A percentile compares a stretch with the other conserved stretches of the same genome.
Conservation (phyloP, 2,888 invertebrate genomes). For the Zaprionus bogoriensis region DNA sequence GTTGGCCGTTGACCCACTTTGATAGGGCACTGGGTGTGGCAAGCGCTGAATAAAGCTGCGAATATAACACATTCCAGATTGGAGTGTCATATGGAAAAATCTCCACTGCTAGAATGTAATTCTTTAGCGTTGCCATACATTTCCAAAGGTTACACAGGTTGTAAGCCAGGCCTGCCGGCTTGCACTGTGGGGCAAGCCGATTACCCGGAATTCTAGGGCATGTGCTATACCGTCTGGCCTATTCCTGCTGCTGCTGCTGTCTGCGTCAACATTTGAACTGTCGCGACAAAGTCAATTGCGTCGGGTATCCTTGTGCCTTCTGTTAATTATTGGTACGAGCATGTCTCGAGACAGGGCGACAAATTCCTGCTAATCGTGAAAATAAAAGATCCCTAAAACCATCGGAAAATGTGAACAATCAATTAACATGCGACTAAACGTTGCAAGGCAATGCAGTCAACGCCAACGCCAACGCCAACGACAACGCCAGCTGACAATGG, state of each 20-base stretch:
- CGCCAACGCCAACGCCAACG: too few relatives aligned
- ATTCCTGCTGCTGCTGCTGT: conserved; percentile 1
- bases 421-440: conserved; percentile 62
- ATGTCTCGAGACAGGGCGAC: conserved; percentile 46
- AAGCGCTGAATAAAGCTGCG: too few relatives aligned
- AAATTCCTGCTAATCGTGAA: conserved; percentile 56
- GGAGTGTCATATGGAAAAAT: conserved; percentile 5
- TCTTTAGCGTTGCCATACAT: conserved; percentile 2
- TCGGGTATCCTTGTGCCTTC: conserved; percentile 57
- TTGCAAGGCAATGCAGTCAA: conserved; percentile 40
- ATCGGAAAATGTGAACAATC: conserved; percentile 63
- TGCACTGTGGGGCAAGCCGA: conserved; percentile 38
- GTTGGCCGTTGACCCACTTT: conserved; percentile 53
- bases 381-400: conserved; percentile 43
- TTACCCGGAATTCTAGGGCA: conserved; percentile 44
- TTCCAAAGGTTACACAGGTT: too few relatives aligned
- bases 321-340: conserved; percentile 66
- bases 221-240: conserved; percentile 34
- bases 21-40: conserved; percentile 26
- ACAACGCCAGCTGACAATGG: conserved; percentile 56
- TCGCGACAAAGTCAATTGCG: conserved; percentile 71
- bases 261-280: conserved; percentile 53
- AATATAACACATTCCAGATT: background rate
- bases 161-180: too few relatives aligned
- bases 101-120: too few relatives aligned